Evolutionary conservation across 2,888 invertebrate species (phyloP).

Genomic region (Drosophila putrida): DNA sequence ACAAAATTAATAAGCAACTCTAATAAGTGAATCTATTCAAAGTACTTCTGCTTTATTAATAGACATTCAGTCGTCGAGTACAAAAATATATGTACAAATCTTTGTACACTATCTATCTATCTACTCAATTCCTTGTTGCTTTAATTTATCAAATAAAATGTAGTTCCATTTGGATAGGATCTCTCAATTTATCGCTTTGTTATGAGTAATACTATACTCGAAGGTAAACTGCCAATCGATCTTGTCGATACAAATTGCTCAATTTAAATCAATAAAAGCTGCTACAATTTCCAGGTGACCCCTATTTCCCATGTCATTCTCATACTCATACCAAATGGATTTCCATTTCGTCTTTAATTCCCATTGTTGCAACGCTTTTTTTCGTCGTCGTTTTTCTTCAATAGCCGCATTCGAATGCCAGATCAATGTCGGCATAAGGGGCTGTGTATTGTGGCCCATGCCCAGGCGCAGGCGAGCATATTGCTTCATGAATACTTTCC

Average conservation of each 20-base stretch:
- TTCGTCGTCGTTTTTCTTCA: constrained; percentile 8
- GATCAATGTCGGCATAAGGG: constrained; percentile 64
- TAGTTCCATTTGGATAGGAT: constrained; percentile 36
- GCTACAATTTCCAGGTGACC: constrained; percentile 45
- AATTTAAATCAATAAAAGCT: constrained; percentile 74
- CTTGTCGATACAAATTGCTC: constrained; percentile 65
- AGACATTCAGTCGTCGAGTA: too few species aligned
- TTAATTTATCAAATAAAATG: constrained; percentile 23
- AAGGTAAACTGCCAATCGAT: constrained; percentile 23
- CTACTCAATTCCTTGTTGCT: too few species aligned
- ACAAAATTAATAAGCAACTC: too few species aligned
- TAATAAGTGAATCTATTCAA: too few species aligned
- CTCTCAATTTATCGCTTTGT: constrained; percentile 53
- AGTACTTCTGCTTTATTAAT: too few species aligned
- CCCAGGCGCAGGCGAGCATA: constrained; percentile 82
- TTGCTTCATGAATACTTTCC: constrained; percentile 84
- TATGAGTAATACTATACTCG: constrained; percentile 36
- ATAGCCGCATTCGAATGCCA: constrained; percentile 76
- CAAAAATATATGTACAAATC: too few species aligned
- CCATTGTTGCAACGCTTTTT: constrained; percentile 14
- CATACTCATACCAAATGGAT: constrained; percentile 28
- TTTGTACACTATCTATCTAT: too few species aligned
- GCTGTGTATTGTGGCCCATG: constrained; percentile 55
- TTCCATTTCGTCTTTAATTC: constrained; percentile 33
- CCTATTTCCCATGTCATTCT: constrained; percentile 38